A percentile compares a stretch with the other conserved stretches of the same genome.
These are phyloP conservation scores for Ochropacha duplaris DNA, from an alignment of 2,888 invertebrate species.

Conservation along the genomic window DNA sequence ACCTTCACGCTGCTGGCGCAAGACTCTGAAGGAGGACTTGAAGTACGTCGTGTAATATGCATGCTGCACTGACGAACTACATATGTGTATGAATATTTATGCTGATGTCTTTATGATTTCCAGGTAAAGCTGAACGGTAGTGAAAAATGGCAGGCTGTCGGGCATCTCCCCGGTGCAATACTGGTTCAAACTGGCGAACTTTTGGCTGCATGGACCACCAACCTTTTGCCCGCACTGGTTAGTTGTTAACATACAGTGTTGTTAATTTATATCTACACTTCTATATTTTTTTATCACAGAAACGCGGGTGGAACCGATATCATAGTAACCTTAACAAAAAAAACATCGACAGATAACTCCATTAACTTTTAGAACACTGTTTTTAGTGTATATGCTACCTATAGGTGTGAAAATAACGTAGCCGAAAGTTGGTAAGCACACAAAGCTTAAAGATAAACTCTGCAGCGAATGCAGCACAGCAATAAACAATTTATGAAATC, in stretches of 20 bases:
- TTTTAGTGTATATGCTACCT: no score
- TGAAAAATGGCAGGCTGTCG: conserved; percentile 88
- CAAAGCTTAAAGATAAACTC: background rate
- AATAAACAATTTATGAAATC: no score
- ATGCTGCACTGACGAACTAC: conserved; percentile 45
- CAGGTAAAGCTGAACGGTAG: conserved; percentile 85
- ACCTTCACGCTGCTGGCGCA: conserved; percentile 89
- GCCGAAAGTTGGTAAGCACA: background rate
- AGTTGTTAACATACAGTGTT: no score
- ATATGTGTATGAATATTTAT: background rate
- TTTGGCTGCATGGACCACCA: conserved; percentile 88
- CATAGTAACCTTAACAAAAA: background rate
- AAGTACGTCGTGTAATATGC: conserved; percentile 64
- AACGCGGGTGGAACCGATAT: no score
- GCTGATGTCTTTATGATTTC: conserved; percentile 22
- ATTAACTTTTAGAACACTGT: background rate
- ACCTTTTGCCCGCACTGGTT: conserved; percentile 87
- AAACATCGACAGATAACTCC: background rate
- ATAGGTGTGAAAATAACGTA: background rate
- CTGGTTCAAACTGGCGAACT: conserved; percentile 90
- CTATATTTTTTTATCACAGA: no score
- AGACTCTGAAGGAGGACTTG: conserved; percentile 89
- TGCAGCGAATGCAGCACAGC: background rate
- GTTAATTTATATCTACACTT: no score
- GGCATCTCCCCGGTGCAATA: conserved; percentile 89